Evolutionary conservation across 2,888 invertebrate genomes (phyloP).

Genomic region (Tetragonula carbonaria): DNA sequence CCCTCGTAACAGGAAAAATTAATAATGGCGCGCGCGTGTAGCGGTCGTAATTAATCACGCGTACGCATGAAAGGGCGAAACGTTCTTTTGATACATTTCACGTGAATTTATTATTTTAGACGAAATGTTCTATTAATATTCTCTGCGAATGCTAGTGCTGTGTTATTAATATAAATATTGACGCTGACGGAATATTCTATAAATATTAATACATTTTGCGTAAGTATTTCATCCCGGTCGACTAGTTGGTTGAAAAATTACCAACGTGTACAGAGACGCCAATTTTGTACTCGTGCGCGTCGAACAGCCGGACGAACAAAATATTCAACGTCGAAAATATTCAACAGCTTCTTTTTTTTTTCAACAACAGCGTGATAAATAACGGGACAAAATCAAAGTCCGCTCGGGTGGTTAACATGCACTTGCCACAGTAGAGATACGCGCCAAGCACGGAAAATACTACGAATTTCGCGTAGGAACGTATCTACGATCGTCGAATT

Average conservation of each 20-base stretch:
- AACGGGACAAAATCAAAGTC: neutral
- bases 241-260: neutral
- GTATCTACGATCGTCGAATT: neutral
- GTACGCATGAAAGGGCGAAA: neutral
- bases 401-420: neutral
- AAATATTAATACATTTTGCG: neutral
- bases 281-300: too few species aligned
- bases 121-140: neutral
- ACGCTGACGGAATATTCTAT: neutral
- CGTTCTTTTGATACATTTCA: neutral
- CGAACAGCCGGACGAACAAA: too few species aligned
- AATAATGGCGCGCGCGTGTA: neutral
- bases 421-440: neutral
- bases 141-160: neutral
- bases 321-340: neutral
- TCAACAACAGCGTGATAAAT: neutral
- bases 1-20: neutral
- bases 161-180: conserved; percentile 4
- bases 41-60: neutral
- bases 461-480: neutral
- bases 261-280: neutral
- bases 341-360: neutral
- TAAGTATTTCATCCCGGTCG: neutral
- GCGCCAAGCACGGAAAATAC: neutral
- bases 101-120: neutral